phyloP scores from a whole-genome alignment of 2,113 vertebrate genomes.

The Tenrec ecaudatus region DNA sequence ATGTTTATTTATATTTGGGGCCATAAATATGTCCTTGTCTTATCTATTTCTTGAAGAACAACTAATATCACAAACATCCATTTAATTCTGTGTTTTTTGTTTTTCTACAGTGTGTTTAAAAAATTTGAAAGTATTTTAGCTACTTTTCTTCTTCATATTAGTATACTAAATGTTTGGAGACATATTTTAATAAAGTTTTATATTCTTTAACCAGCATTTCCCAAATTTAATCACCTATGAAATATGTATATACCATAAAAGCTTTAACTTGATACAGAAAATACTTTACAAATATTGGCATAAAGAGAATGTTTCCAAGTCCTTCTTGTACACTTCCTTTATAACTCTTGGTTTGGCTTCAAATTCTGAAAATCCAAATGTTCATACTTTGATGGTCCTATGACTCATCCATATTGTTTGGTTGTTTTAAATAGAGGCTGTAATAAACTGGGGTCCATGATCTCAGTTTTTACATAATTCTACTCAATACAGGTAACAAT shows the following conservation, averaged over 20 bases:
- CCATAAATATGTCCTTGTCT: background rate
- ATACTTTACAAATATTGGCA: background rate
- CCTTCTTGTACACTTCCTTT: background rate
- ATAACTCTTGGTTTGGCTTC: constrained; percentile 20
- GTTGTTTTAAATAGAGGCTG: background rate
- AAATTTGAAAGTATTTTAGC: background rate
- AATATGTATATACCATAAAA: constrained; percentile 17
- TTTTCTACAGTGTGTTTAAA: background rate
- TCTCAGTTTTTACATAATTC: background rate
- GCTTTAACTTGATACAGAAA: background rate
- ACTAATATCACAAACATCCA: background rate
- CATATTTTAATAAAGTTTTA: constrained; percentile 37
- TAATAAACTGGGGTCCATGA: background rate
- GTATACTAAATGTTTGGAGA: constrained; percentile 11
- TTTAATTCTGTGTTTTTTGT: background rate
- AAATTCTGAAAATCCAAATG: background rate
- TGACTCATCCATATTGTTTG: background rate
- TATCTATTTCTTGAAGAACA: background rate
- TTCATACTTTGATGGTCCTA: background rate
- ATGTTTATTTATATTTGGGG: constrained; percentile 13
- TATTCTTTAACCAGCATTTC: constrained; percentile 37
- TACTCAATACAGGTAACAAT: background rate
- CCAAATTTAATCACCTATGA: constrained; percentile 13
- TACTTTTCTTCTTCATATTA: background rate
- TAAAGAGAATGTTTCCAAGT: background rate